Percentiles rank a stretch among this genome's conserved stretches.
Evolutionary conservation across 2,113 vertebrate genomes (phyloP).

Genomic region (Spheniscus mendiculus): DNA sequence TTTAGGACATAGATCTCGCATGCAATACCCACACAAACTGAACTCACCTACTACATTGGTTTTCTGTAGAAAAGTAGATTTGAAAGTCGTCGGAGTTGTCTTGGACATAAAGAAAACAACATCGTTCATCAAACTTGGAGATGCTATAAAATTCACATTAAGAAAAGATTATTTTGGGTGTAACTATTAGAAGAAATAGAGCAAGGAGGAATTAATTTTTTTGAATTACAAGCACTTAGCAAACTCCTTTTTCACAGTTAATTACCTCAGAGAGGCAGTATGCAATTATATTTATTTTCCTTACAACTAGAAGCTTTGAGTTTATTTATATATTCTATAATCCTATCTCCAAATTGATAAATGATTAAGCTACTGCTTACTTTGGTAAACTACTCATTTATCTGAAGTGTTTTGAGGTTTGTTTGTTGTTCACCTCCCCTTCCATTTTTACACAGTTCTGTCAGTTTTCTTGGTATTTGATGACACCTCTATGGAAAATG

Average conservation of each 20-base stretch:
- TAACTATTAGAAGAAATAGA: neutral
- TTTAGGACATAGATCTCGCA: neutral
- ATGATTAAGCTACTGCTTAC: neutral
- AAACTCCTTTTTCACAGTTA: neutral
- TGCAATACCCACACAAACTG: neutral
- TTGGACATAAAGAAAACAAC: conserved; percentile 94
- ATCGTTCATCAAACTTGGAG: conserved; percentile 94
- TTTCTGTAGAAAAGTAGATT: conserved; percentile 95
- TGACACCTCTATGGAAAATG: neutral
- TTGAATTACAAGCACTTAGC: neutral
- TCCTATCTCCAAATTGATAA: neutral
- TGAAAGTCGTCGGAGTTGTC: conserved; percentile 97
- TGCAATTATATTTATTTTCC: neutral
- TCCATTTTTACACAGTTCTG: neutral
- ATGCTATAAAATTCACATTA: conserved; percentile 77
- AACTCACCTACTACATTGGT: conserved; percentile 89
- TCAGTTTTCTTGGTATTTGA: neutral
- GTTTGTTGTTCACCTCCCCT: neutral
- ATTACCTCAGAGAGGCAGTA: neutral
- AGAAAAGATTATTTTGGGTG: neutral
- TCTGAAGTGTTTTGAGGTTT: neutral
- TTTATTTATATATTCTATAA: neutral
- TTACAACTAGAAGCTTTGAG: neutral
- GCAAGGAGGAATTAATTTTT: neutral
- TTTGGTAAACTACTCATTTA: neutral